These are phyloP conservation scores for Gadopsis marmoratus DNA, from an alignment of 2,797 vertebrate genomes.

Conservation along the genomic window DNA sequence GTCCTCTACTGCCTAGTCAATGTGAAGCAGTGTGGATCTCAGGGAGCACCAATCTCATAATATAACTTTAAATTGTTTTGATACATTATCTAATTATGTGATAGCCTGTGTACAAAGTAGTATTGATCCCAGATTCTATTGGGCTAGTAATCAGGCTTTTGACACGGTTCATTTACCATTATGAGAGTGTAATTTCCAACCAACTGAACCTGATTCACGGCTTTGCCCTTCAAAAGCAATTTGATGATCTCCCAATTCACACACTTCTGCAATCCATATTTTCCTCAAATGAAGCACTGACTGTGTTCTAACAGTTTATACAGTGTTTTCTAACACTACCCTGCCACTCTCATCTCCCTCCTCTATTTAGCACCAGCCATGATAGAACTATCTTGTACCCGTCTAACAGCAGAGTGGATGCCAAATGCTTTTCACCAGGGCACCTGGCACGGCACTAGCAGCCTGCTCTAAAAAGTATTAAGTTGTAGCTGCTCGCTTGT, in stretches of 20 bases:
- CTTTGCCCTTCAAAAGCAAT: constrained; percentile 34
- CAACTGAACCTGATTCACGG: constrained; percentile 20
- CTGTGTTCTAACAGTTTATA: constrained; percentile 67
- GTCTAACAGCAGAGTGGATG: constrained; percentile 52
- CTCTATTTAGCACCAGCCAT: constrained; percentile 50
- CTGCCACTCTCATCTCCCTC: constrained; percentile 41
- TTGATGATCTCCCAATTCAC: constrained; percentile 48
- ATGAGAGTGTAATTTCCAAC: constrained; percentile 35
- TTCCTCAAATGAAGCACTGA: constrained; percentile 39
- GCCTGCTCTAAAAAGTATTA: constrained; percentile 29
- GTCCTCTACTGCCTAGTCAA: constrained; percentile 41
- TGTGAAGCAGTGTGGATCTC: not conserved
- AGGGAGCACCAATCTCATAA: constrained; percentile 30
- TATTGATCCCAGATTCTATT: constrained; percentile 46
- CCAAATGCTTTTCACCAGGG: constrained; percentile 51
- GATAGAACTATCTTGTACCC: constrained; percentile 45
- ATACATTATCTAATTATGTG: constrained; percentile 50
- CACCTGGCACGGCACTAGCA: constrained; percentile 45
- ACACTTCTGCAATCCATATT: constrained; percentile 60
- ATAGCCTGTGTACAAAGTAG: constrained; percentile 37
- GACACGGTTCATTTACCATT: constrained; percentile 50
- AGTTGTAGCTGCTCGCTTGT: constrained; percentile 14
- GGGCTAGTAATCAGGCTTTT: constrained; percentile 44
- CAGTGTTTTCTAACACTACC: constrained; percentile 61
- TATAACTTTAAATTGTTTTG: constrained; percentile 45